Evolutionary conservation across 2,797 vertebrate species (phyloP), one percentile per base, ranked within the genome.

Genomic region (Lacerta viridis): DNA sequence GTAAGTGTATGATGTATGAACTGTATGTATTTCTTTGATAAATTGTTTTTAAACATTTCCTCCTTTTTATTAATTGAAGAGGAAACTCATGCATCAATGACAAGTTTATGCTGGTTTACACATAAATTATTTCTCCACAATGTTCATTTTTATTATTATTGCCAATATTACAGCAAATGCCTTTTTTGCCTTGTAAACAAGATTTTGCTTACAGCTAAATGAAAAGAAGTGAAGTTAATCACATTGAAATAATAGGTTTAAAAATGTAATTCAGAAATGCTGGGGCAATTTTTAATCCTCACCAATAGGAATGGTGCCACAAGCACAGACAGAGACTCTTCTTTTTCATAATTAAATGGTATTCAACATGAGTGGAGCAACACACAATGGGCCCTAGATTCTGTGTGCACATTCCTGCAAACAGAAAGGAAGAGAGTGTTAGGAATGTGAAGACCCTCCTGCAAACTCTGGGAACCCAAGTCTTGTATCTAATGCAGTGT

Each of bases 11-110:
- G 98, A 99, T 99, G 95, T 98, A 99, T 98, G 98, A 97, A 96
- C 97, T 97, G 97, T 97, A 97, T 98, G 98, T 98, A 98, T 98
- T 97, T 97, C 92, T 91, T 97, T 98, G 98, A 98, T 98, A 98
- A 98, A 98, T 98, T 98, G 97, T 98, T 98, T 98, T 98, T 97
- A 98, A 98, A 98, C 98, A 99, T 98, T 98, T 99, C 98, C 98
- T 98, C 98, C 97, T 98, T 98, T 98, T 98, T 99, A 99, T 99
- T 98, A 99, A 98, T 98, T 97, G 98, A 98, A 98, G 98, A 98
- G 98, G 97, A 98, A 97, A 98, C 97, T 97, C 98, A 98, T 99
- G 98, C 96, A 99, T 99, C 98, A 99, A 98, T 99, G 98, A 98
- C 98, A 98, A 96, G 97, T 97, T 96, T 95, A 93, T 95, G 97